Percentiles rank a stretch among this genome's conserved stretches.
Conservation (phyloP, 2,888 invertebrate species). For the Phengaris arion region DNA sequence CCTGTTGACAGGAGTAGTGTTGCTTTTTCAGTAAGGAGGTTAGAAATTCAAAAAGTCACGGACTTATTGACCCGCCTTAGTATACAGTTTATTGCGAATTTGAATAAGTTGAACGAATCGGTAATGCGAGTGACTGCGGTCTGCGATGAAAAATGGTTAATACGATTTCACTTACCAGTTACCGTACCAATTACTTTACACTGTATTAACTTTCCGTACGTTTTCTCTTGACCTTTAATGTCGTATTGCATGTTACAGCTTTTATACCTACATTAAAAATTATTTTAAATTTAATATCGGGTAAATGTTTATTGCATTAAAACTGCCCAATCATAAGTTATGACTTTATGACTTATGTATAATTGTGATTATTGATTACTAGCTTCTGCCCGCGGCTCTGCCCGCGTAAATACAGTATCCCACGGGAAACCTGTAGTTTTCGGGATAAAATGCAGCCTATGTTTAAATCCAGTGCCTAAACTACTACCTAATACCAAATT, state of each 20-base stretch:
- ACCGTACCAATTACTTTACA: not conserved
- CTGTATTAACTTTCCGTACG: not conserved
- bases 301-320: not conserved
- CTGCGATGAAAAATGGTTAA: conserved; percentile 3
- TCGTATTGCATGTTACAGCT: not conserved
- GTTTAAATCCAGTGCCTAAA: too few relatives aligned
- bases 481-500: too few relatives aligned
- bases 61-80: too few relatives aligned
- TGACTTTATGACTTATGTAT: too few relatives aligned
- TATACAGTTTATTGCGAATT: conserved; percentile 2
- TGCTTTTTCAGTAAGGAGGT: too few relatives aligned
- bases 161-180: conserved; percentile 2
- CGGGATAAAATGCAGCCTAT: too few relatives aligned
- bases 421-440: too few relatives aligned
- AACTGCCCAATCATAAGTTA: not conserved
- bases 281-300: not conserved
- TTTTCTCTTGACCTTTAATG: conserved; percentile 5
- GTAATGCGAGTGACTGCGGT: not conserved
- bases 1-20: too few relatives aligned
- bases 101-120: conserved; percentile 8
- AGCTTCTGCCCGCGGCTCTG: too few relatives aligned
- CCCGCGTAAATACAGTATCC: too few relatives aligned
- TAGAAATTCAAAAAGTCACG: too few relatives aligned
- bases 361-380: too few relatives aligned
- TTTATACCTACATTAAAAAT: not conserved